phyloP scores from a whole-genome alignment of 2,888 invertebrate species.

The Meganola albula region DNA sequence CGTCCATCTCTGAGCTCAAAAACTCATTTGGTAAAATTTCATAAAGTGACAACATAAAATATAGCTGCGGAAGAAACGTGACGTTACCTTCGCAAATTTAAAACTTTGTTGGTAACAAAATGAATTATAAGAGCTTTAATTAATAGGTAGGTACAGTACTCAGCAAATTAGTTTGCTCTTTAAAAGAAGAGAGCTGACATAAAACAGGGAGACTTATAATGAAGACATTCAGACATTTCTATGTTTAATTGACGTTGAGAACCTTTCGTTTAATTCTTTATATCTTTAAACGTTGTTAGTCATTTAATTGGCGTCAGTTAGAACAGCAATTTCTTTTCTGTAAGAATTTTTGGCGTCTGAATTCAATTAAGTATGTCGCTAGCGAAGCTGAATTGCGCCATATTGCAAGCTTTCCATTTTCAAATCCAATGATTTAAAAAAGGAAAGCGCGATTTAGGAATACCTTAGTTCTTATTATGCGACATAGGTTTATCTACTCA shows the following conservation, averaged over 20 bases:
- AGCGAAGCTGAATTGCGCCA: conserved; percentile 29
- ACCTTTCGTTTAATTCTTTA: conserved; percentile 20
- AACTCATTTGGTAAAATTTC: too few species aligned
- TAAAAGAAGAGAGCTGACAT: conserved; percentile 3
- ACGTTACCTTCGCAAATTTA: too few species aligned
- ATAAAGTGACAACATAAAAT: too few species aligned
- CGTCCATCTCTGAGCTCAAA: too few species aligned
- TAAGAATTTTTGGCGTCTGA: conserved; percentile 17
- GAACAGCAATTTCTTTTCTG: conserved; percentile 20
- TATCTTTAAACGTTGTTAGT: conserved; percentile 22
- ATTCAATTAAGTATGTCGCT: conserved; percentile 27
- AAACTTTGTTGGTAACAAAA: too few species aligned
- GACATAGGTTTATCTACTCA: too few species aligned
- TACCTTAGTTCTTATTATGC: too few species aligned
- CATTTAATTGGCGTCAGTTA: conserved; percentile 24
- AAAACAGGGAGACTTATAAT: conserved; percentile 16
- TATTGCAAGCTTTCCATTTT: conserved; percentile 23
- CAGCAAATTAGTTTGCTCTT: conserved; percentile 7
- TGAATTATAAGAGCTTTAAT: too few species aligned
- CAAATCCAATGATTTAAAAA: too few species aligned
- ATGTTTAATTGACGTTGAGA: conserved; percentile 24
- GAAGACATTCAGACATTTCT: conserved; percentile 14
- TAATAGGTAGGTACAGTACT: too few species aligned
- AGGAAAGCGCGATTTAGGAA: too few species aligned
- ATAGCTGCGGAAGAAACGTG: too few species aligned